Base-by-base conservation (phyloP, 2,113 vertebrate species). In the Dasypus novemcinctus region DNA sequence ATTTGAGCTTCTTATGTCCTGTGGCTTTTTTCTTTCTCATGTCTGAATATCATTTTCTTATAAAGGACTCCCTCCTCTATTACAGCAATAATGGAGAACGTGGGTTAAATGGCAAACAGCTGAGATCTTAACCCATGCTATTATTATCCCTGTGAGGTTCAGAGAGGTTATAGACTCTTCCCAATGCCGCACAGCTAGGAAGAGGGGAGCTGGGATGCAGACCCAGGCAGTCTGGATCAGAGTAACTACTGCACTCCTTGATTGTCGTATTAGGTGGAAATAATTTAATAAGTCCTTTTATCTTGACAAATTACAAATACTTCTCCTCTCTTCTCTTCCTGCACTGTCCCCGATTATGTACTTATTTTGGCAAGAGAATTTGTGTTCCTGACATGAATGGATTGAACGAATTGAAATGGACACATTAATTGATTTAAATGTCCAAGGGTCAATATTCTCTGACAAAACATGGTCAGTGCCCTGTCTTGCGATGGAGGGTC, bases 381-480 rank as follows among this genome's bases (percentile, higher is more conserved):
- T 72, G 29, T 93, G 59, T 87, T 95, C 81, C 23, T 96, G 87
- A 95, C 71, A 95, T 43, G 52, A 88, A 54, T 52, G 2, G 3
- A 68, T 81, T 43, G 52, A 88, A 54, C 43, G 2, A 4, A 68
- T 81, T 89, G 71, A 46, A 93, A 95, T 31, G 69, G 61, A 57
- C 68, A 46, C 72, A 43, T 72, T 92, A 81, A 95, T 87, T 90
- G 90, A 94, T 84, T 95, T 54, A 94, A 92, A 78, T 87, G n/a
- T 76, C 71, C 57, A 86, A 43, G 64, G 31, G 4, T 93, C 87
- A 52, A 5, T 84, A 90, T 93, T 90, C 63, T 81, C 81, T 36
- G 66, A 74, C 71, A 68, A 69, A 84, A 79, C 80, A 87, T 49
- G 63, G 23, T 93, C 36, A 29, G 29, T 75, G 6, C 21, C 23